Conservation (phyloP, 2,888 invertebrate genomes). For the Chrysolina haemoptera region DNA sequence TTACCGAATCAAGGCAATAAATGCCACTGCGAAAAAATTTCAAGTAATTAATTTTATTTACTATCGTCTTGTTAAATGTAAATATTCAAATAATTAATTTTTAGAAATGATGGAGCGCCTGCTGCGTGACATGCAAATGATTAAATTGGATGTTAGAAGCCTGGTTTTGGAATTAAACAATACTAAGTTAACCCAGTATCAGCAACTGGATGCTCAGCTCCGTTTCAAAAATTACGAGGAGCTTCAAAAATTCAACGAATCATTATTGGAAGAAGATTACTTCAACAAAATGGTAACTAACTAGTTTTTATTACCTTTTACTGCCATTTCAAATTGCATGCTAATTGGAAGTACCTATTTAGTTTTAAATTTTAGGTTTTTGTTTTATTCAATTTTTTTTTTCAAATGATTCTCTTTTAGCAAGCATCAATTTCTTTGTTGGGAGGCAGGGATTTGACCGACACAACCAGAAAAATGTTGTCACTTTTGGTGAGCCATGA, state of each 20-base stretch:
- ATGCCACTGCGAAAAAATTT: neutral
- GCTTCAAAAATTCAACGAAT: conserved; percentile 18
- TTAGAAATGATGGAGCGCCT: conserved; percentile 30
- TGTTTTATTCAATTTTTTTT: no score
- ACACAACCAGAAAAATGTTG: conserved; percentile 6
- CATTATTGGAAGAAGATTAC: conserved; percentile 24
- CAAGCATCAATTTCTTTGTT: conserved; percentile 7
- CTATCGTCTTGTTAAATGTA: conserved; percentile 23
- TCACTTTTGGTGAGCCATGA: conserved; percentile 10
- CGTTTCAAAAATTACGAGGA: conserved; percentile 15
- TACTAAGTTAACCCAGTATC: conserved; percentile 18
- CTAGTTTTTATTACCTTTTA: conserved; percentile 19
- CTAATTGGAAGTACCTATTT: conserved; percentile 26
- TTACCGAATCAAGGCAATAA: conserved; percentile 25
- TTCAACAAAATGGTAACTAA: conserved; percentile 28
- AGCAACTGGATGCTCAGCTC: conserved; percentile 21
- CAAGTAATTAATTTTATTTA: no score
- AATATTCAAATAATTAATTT: conserved; percentile 24
- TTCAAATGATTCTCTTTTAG: no score
- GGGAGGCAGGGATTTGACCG: neutral
- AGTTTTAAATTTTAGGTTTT: conserved; percentile 20
- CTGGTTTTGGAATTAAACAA: conserved; percentile 20
- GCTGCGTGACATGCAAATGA: conserved; percentile 24
- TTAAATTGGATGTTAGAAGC: conserved; percentile 20
- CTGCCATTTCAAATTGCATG: conserved; percentile 25